Evolutionary conservation across 2,888 invertebrate genomes (phyloP), one percentile per base, ranked within the genome.

Genomic region (Synanthedon andrenaeformis): DNA sequence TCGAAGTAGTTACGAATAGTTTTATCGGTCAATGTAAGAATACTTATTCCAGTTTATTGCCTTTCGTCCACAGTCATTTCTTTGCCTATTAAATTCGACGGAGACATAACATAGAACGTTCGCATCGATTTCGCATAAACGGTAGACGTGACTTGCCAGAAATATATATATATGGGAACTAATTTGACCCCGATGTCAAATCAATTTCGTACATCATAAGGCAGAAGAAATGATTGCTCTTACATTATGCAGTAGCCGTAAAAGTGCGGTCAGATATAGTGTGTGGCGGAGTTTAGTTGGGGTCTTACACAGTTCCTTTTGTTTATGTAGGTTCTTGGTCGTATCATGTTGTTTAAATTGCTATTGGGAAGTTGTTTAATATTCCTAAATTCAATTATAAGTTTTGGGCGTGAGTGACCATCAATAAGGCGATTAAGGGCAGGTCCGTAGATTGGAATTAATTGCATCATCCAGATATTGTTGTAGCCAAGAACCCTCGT

Each of bases 81-180:
- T 69, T 63, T 56, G 67, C 79, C 82, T 71, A 82, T 87, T 86
- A 86, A 86, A 86, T 78, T 82, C 78, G 76, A 71, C 76, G 79
- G 79, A 80, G 77, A 82, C 74, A 82, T 82, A 81, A 76, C 81
- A 85, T 87, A 85, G 85, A 87, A 79, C 73, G 82, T 62, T 67
- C 63, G 72, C 72, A 86, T 87, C 85, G 86, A 87, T 87, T 87
- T 85, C 83, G 69, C 81, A 85, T 86, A 86, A 87, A 86, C 78
- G 79, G 71, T 79, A 76, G 75, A 85, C 85, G 84, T 85, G 83
- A 83, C 82, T 75, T 71, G 70, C 66, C 67, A 66, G 66, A 70
- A 68, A 70, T 35, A 10, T 35, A 35, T 28, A 70, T 72, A 70
- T 74, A 70, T 70, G 68, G 64, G 65, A 64, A 68, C 76, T 81